Conservation (phyloP, 2,888 invertebrate genomes). For the Scaptomyza polygonia region DNA sequence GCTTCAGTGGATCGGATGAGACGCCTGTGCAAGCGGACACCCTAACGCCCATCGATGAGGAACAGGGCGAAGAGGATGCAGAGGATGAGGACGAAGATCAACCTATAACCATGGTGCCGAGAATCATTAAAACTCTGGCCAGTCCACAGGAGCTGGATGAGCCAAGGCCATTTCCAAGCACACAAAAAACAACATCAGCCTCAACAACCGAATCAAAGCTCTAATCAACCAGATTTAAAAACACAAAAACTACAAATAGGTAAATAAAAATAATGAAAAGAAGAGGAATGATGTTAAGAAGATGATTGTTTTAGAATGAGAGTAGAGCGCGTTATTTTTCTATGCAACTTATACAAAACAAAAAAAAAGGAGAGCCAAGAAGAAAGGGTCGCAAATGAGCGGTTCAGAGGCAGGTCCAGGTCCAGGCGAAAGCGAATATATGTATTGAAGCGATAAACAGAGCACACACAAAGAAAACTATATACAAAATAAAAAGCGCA, state of each 20-base stretch:
- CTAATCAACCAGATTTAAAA: constrained; percentile 67
- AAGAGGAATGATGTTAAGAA: constrained; percentile 4
- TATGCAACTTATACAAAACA: constrained; percentile 62
- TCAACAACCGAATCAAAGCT: constrained; percentile 78
- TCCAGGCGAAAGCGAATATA: constrained; percentile 5
- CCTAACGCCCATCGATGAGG: constrained; percentile 93
- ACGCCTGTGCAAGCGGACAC: constrained; percentile 88
- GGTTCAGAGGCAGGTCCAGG: constrained; percentile 19
- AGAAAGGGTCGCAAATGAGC: not conserved
- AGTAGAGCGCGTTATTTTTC: constrained; percentile 57
- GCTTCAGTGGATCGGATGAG: constrained; percentile 85
- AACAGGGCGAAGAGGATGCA: constrained; percentile 91
- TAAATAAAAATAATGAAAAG: constrained; percentile 19
- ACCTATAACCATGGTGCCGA: constrained; percentile 90
- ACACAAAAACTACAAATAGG: constrained; percentile 36
- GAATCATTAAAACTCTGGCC: constrained; percentile 91
- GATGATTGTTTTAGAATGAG: constrained; percentile 1
- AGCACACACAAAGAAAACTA: constrained; percentile 52
- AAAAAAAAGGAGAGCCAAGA: constrained; percentile 20
- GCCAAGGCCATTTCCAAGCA: constrained; percentile 59
- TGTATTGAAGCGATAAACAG: constrained; percentile 43
- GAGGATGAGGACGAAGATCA: constrained; percentile 91
- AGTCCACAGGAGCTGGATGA: constrained; percentile 85
- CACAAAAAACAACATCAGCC: constrained; percentile 34
- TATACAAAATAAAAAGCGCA: constrained; percentile 45